A percentile compares a stretch with the other conserved stretches of the same genome.
These are phyloP conservation scores for Alligator sinensis DNA, from an alignment of 2,113 vertebrate genomes.

Conservation along the genomic window DNA sequence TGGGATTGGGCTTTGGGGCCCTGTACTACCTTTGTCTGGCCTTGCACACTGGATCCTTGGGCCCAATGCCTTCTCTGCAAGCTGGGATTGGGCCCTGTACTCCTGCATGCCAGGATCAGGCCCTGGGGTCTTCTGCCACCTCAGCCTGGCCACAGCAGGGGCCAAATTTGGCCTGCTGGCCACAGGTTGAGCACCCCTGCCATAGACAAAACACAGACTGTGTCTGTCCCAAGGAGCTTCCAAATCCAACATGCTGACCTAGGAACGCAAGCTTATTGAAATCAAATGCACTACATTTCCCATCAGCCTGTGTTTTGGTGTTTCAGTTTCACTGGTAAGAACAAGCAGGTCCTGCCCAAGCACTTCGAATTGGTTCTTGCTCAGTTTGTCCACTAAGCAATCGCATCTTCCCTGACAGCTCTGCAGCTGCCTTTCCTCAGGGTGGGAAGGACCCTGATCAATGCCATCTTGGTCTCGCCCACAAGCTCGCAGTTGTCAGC, in stretches of 20 bases:
- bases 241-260: neutral
- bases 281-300: neutral
- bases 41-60: too few species aligned
- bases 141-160: too few species aligned
- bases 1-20: too few species aligned
- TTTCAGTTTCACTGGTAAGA: neutral
- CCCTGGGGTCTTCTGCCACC: too few species aligned
- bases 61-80: too few species aligned
- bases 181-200: too few species aligned
- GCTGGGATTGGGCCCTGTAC: too few species aligned
- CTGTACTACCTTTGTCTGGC: too few species aligned
- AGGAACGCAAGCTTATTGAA: neutral
- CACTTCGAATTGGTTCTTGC: neutral
- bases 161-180: too few species aligned
- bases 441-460: neutral
- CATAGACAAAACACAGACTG: too few species aligned
- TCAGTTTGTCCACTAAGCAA: neutral
- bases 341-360: neutral
- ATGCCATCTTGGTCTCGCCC: neutral
- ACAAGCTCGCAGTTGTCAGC: neutral
- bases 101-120: too few species aligned
- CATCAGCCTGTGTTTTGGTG: neutral
- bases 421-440: neutral
- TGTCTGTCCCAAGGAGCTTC: too few species aligned
- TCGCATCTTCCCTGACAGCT: neutral